These are phyloP conservation scores for Dione vanillae DNA, from an alignment of 2,888 invertebrate genomes.

Conservation along the genomic window DNA sequence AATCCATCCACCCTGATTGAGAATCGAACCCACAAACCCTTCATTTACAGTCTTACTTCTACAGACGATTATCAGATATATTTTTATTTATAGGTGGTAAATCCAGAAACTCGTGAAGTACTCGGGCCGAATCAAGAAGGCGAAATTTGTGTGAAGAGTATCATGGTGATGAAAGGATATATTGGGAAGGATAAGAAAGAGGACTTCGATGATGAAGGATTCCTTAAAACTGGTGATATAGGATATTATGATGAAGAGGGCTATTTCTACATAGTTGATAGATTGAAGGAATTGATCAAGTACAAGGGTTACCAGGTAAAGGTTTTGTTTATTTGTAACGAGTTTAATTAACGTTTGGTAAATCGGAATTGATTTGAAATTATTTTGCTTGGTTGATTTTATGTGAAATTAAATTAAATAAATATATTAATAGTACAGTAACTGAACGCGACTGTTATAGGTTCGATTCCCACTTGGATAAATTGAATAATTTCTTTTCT, in stretches of 20 bases:
- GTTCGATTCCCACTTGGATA: no score
- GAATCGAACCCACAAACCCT: no score
- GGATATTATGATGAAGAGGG: conserved; percentile 71
- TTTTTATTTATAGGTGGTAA: conserved; percentile 68
- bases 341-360: neutral
- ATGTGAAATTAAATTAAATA: no score
- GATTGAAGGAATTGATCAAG: conserved; percentile 74
- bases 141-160: conserved; percentile 92
- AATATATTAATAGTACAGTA: no score
- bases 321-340: conserved; percentile 14
- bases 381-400: no score
- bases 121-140: conserved; percentile 88
- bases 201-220: conserved; percentile 91
- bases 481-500: no score
- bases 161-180: conserved; percentile 92
- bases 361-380: no score
- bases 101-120: conserved; percentile 84
- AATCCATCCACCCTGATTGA: no score
- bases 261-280: conserved; percentile 66
- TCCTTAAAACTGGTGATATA: conserved; percentile 86
- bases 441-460: no score
- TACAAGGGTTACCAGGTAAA: conserved; percentile 73
- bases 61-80: neutral
- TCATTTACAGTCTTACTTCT: no score
- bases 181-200: conserved; percentile 70